A percentile compares a stretch with the other conserved stretches of the same genome.
These are phyloP conservation scores for Ectobius pallidus DNA, from an alignment of 2,888 invertebrate genomes.

Conservation along the genomic window DNA sequence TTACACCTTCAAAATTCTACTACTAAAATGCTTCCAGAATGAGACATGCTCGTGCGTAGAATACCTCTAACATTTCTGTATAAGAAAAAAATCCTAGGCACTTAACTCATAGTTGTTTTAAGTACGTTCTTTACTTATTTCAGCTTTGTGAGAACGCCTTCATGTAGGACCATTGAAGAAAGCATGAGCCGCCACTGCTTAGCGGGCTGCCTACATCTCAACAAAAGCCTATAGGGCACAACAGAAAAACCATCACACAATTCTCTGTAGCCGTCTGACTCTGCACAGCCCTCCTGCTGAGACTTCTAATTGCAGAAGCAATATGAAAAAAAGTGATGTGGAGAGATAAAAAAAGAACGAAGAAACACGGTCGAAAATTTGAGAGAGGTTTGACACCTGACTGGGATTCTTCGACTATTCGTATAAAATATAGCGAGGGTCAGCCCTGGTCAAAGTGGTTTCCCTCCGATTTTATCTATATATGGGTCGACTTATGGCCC, in stretches of 20 bases:
- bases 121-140: too few species aligned
- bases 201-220: neutral
- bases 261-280: neutral
- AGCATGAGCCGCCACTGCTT: neutral
- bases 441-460: neutral
- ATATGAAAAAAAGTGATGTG: neutral
- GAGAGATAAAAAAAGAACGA: neutral
- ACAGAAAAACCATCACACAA: slow-evolving; percentile 20
- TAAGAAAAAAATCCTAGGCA: too few species aligned
- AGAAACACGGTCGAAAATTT: neutral
- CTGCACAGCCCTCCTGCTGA: slow-evolving; percentile 24
- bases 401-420: slow-evolving; percentile 16
- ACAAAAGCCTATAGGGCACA: slow-evolving; percentile 26
- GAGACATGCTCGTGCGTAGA: too few species aligned
- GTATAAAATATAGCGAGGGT: slow-evolving; percentile 22
- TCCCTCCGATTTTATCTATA: slow-evolving; percentile 4
- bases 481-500: neutral
- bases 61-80: too few species aligned
- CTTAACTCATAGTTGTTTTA: too few species aligned
- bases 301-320: slow-evolving; percentile 31
- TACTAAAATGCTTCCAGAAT: too few species aligned
- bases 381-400: slow-evolving; percentile 22
- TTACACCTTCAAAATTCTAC: too few species aligned
- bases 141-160: too few species aligned
- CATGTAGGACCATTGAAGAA: too few species aligned